Base-by-base conservation (phyloP, 1,140 invertebrate genomes). In the Xylocopa sonorina region DNA sequence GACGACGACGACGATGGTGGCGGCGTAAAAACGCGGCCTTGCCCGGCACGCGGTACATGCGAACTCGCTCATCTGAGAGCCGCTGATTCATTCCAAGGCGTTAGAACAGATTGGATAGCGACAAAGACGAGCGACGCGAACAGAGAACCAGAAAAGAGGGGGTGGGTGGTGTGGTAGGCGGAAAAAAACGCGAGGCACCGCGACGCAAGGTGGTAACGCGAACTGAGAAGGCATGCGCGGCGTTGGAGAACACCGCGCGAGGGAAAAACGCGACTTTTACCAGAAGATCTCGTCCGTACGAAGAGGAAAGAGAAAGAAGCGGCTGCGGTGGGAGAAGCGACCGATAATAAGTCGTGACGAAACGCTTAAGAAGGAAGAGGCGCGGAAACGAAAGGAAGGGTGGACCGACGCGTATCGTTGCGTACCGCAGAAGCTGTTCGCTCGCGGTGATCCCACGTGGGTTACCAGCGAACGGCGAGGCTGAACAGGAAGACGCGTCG, bases 1-100 rank as follows among this genome's bases (percentile, higher is more conserved):
- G 69, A 67, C n/a, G n/a, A n/a, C n/a, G n/a, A n/a, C n/a, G n/a
- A n/a, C n/a, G n/a, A n/a, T n/a, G n/a, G n/a, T n/a, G n/a, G n/a
- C n/a, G n/a, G n/a, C 62, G 80, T 86, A 86, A 86, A 86, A 86
- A 86, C 84, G 51, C 85, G 85, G 84, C 85, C 85, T 86, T 86
- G 85, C 77, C 82, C 67, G 83, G 84, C 71, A 81, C 89, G 87
- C 88, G 73, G 78, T 85, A 86, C 83, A 85, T 66, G 80, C 82
- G 86, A 87, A 87, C 84, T 82, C 77, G 68, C 77, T 77, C 77
- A 85, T 85, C 80, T 68, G 57, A 84, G 63, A 66, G 74, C n/a
- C n/a, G 71, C 60, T 86, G 76, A 85, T 79, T 86, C 85, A 85
- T 73, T 86, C 68, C 50, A 69, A 80, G 84, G 50, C 71, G 75